Base-by-base conservation (phyloP, 2,113 vertebrate genomes). In the Crocuta crocuta region DNA sequence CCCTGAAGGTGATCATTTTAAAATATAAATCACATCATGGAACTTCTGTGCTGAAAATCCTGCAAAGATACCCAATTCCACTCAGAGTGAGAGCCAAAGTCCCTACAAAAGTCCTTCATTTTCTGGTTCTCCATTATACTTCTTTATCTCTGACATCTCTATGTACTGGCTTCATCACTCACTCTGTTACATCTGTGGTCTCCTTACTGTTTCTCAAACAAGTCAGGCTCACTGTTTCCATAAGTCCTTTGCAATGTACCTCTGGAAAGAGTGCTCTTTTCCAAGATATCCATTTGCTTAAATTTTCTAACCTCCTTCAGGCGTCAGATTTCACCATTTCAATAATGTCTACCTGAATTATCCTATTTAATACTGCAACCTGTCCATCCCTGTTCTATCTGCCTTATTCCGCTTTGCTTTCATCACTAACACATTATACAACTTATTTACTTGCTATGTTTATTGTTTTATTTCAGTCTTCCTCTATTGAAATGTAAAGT, bases 381-480 rank as follows among this genome's bases (percentile, higher is more conserved):
- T 74, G 66, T 50, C 63, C 35, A 28, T 31, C 35, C 12, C 26
- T 78, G 28, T 65, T 86, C 73, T 80, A 28, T 70, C 73, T 79
- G 28, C 15, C 35, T 70, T 88, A 79, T 7, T 11, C 31, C 48
- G 48, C 50, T 80, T 48, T 80, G 74, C 4, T 80, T 80, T 88
- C 53, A 70, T 86, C 63, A 70, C 33, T 58, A 80, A 86, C 2
- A 63, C 24, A 50, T 10, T 33, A 24, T 33, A 43, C 24, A 61
- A 50, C 28, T 13, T 92, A 68, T 70, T 84, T 91, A 68, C 16
- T 84, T 71, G 48, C 7, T 80, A 79, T 61, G 33, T 35, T 85
- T 68, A 45, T 74, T 70, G 39, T 66, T 85, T 91, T 80, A 86
- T 63, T 63, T 95, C 65, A 95, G 53, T 73, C 26, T 86, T 80